phyloP scores from a whole-genome alignment of 2,888 invertebrate genomes.

The Heliconius aoede region DNA sequence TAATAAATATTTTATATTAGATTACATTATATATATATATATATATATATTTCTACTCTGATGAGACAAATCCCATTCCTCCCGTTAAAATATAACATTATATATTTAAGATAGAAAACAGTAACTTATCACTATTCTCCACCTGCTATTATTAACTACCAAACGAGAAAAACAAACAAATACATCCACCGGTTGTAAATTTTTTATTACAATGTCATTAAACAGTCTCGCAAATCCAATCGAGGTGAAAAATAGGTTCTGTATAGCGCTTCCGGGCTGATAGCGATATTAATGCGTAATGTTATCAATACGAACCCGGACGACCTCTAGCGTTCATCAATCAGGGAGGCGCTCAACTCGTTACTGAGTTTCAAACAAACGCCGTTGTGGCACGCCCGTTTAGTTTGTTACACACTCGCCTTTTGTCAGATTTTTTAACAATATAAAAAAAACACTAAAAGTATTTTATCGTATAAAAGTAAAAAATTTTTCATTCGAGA shows the following conservation, averaged over 20 bases:
- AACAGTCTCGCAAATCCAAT: slow-evolving; percentile 37
- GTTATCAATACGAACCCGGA: slow-evolving; percentile 51
- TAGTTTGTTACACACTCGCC: slow-evolving; percentile 59
- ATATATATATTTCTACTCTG: too few relatives aligned
- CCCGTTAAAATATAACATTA: too few relatives aligned
- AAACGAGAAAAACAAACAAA: background rate
- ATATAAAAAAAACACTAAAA: too few relatives aligned
- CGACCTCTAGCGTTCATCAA: slow-evolving; percentile 68
- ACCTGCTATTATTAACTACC: background rate
- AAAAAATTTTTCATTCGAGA: too few relatives aligned
- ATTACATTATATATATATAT: too few relatives aligned
- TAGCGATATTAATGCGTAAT: slow-evolving; percentile 52
- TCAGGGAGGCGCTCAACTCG: slow-evolving; percentile 77
- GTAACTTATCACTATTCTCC: too few relatives aligned
- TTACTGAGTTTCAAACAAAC: slow-evolving; percentile 74
- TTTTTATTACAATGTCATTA: slow-evolving; percentile 42
- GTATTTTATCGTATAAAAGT: too few relatives aligned
- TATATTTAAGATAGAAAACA: too few relatives aligned
- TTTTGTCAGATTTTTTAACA: background rate
- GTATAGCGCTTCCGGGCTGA: slow-evolving; percentile 53
- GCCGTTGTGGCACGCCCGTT: slow-evolving; percentile 65
- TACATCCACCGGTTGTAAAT: background rate
- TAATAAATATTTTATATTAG: too few relatives aligned
- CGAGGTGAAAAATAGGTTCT: slow-evolving; percentile 58
- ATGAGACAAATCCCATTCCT: too few relatives aligned